Evolutionary conservation across 35 echinoderm and acorn worm genomes (phyloP), one percentile per base, ranked within the genome.

Genomic region (Strongylocentrotus purpuratus): DNA sequence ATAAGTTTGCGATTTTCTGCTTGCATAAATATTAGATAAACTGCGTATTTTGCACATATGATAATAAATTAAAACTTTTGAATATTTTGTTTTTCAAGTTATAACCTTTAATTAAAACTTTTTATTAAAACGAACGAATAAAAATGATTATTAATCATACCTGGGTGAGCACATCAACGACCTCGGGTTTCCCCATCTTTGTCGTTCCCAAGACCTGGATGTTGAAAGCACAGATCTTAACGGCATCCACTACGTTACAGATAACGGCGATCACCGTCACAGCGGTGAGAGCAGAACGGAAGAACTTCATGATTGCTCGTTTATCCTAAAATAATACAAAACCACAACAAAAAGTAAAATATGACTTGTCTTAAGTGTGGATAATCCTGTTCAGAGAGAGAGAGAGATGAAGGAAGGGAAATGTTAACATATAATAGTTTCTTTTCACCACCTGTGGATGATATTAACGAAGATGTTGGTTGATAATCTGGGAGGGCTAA

Each of bases 161-260:
- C 90, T 95, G 12, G 5, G 70, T 88, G 31, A 95, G 47, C 25
- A 94, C 32, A 6, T 92, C 96, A 41, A 97, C 96, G 11, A 97
- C 96, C 4, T 97, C 32, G 0, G 96, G 94, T 88, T 95, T 97
- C 85, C 46, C 61, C 94, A 97, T 95, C 92, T 97, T 97, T 32
- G 88, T 50, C 10, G 46, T 65, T 46, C 96, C 96, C 12, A 97
- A 86, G 47, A 86, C 85, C 33, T 97, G 86, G 47, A 97, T 95
- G 85, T 97, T 97, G 61, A 95, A 97, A 22, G 96, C 65, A 28
- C 88, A 55, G 4, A 97, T 86, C 91, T 59, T 85, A 28, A 94
- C 46, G 52, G 86, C 87, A 14, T 18, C 94, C 41, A 31, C 35
- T 17, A 28, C 47, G 48, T 52, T 48, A 32, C 48, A 95, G 31